Base-by-base conservation (phyloP, 2,113 vertebrate species). In the Platichthys flesus region DNA sequence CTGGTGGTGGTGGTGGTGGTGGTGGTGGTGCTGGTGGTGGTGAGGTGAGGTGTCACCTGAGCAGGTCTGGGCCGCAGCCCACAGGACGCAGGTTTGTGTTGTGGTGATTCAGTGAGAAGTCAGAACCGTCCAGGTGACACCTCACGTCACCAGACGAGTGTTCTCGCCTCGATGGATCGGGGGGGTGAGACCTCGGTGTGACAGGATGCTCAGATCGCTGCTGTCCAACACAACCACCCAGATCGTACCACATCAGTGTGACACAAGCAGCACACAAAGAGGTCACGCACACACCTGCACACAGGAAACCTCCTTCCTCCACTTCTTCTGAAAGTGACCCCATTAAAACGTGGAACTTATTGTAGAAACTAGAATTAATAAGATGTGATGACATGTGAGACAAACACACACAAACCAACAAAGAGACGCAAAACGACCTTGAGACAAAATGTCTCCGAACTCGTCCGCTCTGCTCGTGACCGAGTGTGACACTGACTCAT, bases 41-140 rank as follows among this genome's bases (percentile, higher is more conserved):
- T n/a, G n/a, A n/a, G 13, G 62, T 2, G 61, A 63, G 31, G 4
- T 40, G 40, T 78, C 81, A 83, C 83, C 75, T 78, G 78, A 72
- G 28, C 81, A 84, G 78, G 83, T 83, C 80, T 71, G 79, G 47
- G 18, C 56, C 0, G 12, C 45, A 40, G 3, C 28, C 28, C 28
- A 9, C 42, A 15, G 54, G 63, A 31, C 8, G n/a, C 31, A 55
- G 51, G 42, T 13, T 18, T 37, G 47, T 55, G 54, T 16, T 35
- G 74, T 85, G 24, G 74, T 85, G 65, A 67, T 21, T 67, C 55
- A 49, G 71, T 18, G 21, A 51, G 40, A 59, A 18, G 52, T 57
- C 42, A 10, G 8, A 57, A 28, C 21, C n/a, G 57, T 3, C 8
- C 55, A 54, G 70, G 63, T 49, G 74, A 57, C 35, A 56, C 64